Evolutionary conservation across 2,113 vertebrate genomes (phyloP), one percentile per base, ranked within the genome.

Genomic region (Elachura formosa): DNA sequence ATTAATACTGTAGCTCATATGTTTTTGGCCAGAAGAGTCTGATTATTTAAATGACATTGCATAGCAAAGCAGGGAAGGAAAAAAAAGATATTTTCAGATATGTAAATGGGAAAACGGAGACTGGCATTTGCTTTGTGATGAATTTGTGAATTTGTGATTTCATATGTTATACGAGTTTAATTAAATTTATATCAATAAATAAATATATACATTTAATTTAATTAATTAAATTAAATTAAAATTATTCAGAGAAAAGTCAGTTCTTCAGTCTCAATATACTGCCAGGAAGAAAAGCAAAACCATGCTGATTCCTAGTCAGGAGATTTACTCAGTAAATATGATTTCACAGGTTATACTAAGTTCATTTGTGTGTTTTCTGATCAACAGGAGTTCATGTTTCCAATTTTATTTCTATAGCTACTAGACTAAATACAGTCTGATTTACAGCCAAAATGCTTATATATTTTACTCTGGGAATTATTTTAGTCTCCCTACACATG

Each of bases 31-130:
- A 58, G 33, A 72, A 36, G 10, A 61, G 3, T 40, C 14, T 76
- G 21, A 41, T 76, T 56, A 45, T 87, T 87, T 61, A 89, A 74
- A 49, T 14, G 10, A 64, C 0, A 1, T 64, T 63, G 40, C 23
- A n/a, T 20, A 74, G 38, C 0, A 1, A 18, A 24, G 3, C 0
- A 5, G 12, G 11, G 22, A 31, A 51, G 10, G 24, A 6, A 40
- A 10, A 69, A 84, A n/a, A 28, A 25, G 2, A 0, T 9, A 45
- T 56, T 79, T 72, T 79, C 21, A 62, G 46, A 62, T 3, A 58
- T 5, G 2, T 45, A 54, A 63, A 31, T 75, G 20, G 33, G 18
- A 85, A 76, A 40, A 4, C 43, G 29, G 40, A 95, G 22, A 75
- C 48, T 54, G 64, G 3, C 22, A 41, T 77, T 28, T 43, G 10